A percentile compares a stretch with the other conserved stretches of the same genome.
Evolutionary conservation across 2,797 vertebrate species (phyloP).

Genomic region (Knipowitschia caucasica): DNA sequence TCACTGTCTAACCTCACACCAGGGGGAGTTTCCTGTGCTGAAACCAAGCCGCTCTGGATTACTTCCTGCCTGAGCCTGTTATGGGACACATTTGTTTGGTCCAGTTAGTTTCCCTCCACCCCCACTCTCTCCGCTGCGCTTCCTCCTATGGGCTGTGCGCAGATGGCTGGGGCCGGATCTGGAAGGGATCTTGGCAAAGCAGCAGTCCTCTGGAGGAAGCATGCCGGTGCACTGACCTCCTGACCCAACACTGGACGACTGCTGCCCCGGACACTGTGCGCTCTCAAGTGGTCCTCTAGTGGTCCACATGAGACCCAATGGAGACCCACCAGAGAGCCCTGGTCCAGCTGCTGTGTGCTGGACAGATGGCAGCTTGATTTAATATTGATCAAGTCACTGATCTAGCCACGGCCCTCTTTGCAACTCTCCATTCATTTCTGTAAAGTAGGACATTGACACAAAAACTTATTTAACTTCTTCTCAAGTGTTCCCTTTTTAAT

Average conservation of each 20-base stretch:
- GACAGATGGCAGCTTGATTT: constrained; percentile 42
- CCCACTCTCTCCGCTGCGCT: constrained; percentile 52
- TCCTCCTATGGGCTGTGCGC: constrained; percentile 69
- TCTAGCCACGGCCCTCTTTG: constrained; percentile 4
- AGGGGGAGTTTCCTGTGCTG: constrained; percentile 92
- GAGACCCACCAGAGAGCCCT: constrained; percentile 33
- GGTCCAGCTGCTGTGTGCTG: constrained; percentile 46
- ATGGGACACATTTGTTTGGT: constrained; percentile 80
- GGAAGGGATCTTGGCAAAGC: constrained; percentile 63
- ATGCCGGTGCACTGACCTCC: constrained; percentile 60
- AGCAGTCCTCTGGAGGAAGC: constrained; percentile 54
- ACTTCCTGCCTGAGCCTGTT: constrained; percentile 86
- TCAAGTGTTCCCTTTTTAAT: background rate
- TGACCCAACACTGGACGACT: constrained; percentile 45
- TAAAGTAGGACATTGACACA: constrained; percentile 1
- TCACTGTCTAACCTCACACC: constrained; percentile 66
- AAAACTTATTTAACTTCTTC: background rate
- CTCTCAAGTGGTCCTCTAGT: constrained; percentile 50
- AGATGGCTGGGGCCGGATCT: constrained; percentile 72
- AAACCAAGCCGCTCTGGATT: constrained; percentile 79
- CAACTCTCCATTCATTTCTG: constrained; percentile 8
- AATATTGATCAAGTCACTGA: constrained; percentile 33
- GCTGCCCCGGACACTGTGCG: constrained; percentile 20
- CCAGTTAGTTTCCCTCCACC: constrained; percentile 34
- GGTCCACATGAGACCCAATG: too few relatives aligned